phyloP scores from a whole-genome alignment of 2,888 invertebrate genomes.

The Steinernema hermaphroditum region DNA sequence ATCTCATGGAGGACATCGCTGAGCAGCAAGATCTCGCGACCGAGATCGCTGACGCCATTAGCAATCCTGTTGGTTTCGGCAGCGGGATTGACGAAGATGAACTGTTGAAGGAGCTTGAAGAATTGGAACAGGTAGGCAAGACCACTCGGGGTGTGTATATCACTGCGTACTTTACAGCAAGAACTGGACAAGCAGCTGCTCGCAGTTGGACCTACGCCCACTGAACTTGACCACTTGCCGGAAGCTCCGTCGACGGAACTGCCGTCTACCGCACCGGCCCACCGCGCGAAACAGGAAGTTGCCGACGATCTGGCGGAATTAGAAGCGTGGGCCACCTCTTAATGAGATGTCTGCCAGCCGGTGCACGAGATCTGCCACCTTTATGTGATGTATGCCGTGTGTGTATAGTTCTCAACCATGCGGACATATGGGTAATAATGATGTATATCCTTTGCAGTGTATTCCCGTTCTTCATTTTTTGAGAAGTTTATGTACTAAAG shows the following conservation, averaged over 20 bases:
- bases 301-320: constrained; percentile 52
- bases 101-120: constrained; percentile 69
- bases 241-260: constrained; percentile 57
- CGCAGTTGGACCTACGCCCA: constrained; percentile 46
- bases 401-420: too few species aligned
- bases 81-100: constrained; percentile 76
- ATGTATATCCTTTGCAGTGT: too few species aligned
- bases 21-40: constrained; percentile 95
- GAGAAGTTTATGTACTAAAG: too few species aligned
- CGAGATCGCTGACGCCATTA: constrained; percentile 96
- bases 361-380: too few species aligned
- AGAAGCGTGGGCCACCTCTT: constrained; percentile 48
- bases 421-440: too few species aligned
- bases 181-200: constrained; percentile 68
- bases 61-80: constrained; percentile 91
- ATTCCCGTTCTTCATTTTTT: too few species aligned
- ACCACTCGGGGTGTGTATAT: too few species aligned
- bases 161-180: too few species aligned
- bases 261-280: constrained; percentile 37
- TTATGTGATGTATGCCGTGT: too few species aligned
- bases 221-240: constrained; percentile 45
- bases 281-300: constrained; percentile 41
- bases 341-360: too few species aligned
- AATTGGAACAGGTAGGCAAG: constrained; percentile 69
- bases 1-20: constrained; percentile 97